A percentile compares a stretch with the other conserved stretches of the same genome.
phyloP scores from a whole-genome alignment of 2,888 invertebrate species.

The Xanthia icteritia region DNA sequence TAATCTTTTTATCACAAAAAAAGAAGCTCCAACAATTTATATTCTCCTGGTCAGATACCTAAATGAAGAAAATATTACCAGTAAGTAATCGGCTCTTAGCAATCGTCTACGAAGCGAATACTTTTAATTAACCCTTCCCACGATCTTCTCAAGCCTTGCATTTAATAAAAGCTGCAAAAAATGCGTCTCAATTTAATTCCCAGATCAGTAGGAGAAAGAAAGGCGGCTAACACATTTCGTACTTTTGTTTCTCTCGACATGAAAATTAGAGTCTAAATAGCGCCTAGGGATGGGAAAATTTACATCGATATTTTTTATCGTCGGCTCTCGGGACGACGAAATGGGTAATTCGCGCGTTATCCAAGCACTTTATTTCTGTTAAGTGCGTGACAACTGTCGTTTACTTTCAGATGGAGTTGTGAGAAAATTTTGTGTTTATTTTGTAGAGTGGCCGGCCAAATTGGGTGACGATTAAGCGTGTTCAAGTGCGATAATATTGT shows the following conservation, averaged over 20 bases:
- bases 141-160: conserved; percentile 21
- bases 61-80: conserved; percentile 23
- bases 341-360: conserved; percentile 73
- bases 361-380: conserved; percentile 68
- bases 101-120: conserved; percentile 15
- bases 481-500: conserved; percentile 44
- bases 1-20: background rate
- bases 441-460: conserved; percentile 65
- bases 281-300: conserved; percentile 68
- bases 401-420: conserved; percentile 75
- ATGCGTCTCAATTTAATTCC: conserved; percentile 41
- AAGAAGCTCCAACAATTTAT: background rate
- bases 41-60: background rate
- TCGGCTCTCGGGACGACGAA: conserved; percentile 57
- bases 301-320: conserved; percentile 72
- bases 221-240: conserved; percentile 32
- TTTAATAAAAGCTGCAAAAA: conserved; percentile 23
- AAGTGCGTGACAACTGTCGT: conserved; percentile 77
- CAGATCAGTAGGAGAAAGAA: conserved; percentile 45
- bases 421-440: conserved; percentile 70
- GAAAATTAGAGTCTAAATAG: conserved; percentile 64
- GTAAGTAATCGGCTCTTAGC: conserved; percentile 12
- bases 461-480: conserved; percentile 68
- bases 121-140: conserved; percentile 39
- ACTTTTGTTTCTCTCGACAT: conserved; percentile 61